Percentiles rank a stretch among this genome's conserved stretches.
These are phyloP conservation scores for Pterophyllum scalare DNA, from an alignment of 2,113 vertebrate genomes.

Conservation along the genomic window DNA sequence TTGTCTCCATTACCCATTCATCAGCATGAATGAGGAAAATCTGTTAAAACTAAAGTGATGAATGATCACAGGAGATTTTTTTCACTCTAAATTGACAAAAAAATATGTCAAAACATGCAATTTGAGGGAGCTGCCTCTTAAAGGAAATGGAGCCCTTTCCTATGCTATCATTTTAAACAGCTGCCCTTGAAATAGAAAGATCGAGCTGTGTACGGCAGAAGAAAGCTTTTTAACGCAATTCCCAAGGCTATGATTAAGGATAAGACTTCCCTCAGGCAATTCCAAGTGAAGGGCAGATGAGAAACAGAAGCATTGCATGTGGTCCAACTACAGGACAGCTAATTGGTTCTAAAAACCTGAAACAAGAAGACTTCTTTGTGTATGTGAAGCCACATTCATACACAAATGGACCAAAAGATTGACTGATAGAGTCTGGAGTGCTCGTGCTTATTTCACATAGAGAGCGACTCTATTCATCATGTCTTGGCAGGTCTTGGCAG, in stretches of 20 bases:
- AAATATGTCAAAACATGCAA: background rate
- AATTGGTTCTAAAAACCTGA: slow-evolving; percentile 28
- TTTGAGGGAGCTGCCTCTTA: background rate
- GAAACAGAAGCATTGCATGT: slow-evolving; percentile 48
- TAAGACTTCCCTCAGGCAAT: slow-evolving; percentile 61
- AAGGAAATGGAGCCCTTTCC: background rate
- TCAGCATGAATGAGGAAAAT: background rate
- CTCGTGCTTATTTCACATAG: slow-evolving; percentile 9
- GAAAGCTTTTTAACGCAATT: slow-evolving; percentile 66
- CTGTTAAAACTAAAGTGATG: background rate
- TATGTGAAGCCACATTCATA: slow-evolving; percentile 18
- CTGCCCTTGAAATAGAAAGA: slow-evolving; percentile 55
- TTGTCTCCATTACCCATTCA: background rate
- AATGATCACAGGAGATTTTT: background rate
- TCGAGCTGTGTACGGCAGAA: slow-evolving; percentile 44
- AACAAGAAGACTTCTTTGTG: slow-evolving; percentile 12
- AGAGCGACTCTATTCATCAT: slow-evolving; percentile 37
- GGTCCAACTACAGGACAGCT: slow-evolving; percentile 47
- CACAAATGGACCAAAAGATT: slow-evolving; percentile 7
- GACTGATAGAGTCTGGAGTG: slow-evolving; percentile 2
- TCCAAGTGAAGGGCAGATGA: slow-evolving; percentile 61
- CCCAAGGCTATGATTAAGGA: slow-evolving; percentile 65
- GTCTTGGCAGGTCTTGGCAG: slow-evolving; percentile 50
- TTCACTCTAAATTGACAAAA: background rate
- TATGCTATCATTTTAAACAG: slow-evolving; percentile 1